These are phyloP conservation scores for Scaptomyza flava DNA, from an alignment of 2,888 invertebrate genomes.

Conservation along the genomic window DNA sequence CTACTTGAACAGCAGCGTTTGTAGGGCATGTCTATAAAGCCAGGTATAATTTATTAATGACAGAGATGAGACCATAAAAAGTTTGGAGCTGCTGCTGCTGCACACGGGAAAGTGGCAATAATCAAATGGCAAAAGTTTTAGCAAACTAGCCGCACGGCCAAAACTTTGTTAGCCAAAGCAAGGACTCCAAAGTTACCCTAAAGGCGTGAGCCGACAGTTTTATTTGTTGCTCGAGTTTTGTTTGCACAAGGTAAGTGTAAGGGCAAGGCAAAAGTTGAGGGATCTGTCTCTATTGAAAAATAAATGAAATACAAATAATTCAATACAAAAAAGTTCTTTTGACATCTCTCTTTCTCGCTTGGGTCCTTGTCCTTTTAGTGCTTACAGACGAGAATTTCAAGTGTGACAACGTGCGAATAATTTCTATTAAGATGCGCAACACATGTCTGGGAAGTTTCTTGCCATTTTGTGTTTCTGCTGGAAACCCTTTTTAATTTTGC, in stretches of 20 bases:
- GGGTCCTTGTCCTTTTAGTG: constrained; percentile 15
- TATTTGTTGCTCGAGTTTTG: neutral
- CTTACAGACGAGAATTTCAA: constrained; percentile 9
- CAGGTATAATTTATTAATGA: constrained; percentile 64
- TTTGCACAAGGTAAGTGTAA: constrained; percentile 27
- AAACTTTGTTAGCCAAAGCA: constrained; percentile 33
- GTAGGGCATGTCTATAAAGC: constrained; percentile 13
- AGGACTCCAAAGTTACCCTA: constrained; percentile 14
- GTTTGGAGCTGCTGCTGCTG: constrained; percentile 22
- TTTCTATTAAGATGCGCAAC: constrained; percentile 63
- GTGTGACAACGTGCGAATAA: constrained; percentile 53
- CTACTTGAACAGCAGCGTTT: neutral
- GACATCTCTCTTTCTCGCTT: constrained; percentile 1
- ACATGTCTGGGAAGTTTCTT: constrained; percentile 55
- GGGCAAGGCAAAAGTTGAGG: constrained; percentile 5
- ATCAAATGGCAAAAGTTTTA: constrained; percentile 59
- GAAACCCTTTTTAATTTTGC: constrained; percentile 52
- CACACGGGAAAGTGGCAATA: constrained; percentile 29
- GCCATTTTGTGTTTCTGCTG: constrained; percentile 17
- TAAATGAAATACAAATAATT: constrained; percentile 60
- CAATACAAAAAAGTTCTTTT: constrained; percentile 45
- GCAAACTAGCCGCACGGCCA: constrained; percentile 32
- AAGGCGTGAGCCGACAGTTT: constrained; percentile 5
- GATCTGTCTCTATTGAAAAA: constrained; percentile 1
- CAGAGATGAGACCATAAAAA: constrained; percentile 40